These are phyloP conservation scores for Cantharis rufa DNA, from an alignment of 2,888 invertebrate species.

Conservation along the genomic window DNA sequence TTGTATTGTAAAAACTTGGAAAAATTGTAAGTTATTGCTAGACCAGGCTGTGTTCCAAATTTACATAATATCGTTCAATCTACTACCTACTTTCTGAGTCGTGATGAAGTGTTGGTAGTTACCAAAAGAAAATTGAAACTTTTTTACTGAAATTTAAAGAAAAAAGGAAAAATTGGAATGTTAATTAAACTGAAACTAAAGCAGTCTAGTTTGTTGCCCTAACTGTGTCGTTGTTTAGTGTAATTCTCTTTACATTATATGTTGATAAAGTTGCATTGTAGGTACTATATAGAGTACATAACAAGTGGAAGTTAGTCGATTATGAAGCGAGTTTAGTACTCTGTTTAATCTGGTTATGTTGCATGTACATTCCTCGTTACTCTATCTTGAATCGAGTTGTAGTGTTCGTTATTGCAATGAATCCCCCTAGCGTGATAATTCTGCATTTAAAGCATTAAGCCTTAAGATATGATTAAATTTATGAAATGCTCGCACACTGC, in stretches of 20 bases:
- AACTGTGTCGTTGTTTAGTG: background rate
- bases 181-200: background rate
- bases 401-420: constrained; percentile 20
- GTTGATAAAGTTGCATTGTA: constrained; percentile 17
- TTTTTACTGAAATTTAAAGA: background rate
- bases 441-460: constrained; percentile 10
- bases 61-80: background rate
- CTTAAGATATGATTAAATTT: constrained; percentile 8
- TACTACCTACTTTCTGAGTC: background rate
- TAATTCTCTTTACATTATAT: background rate
- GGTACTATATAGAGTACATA: background rate
- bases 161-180: background rate
- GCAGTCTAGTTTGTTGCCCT: background rate
- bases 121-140: background rate
- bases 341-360: constrained; percentile 22
- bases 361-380: constrained; percentile 28
- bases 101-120: background rate
- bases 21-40: no score
- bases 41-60: background rate
- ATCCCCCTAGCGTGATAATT: constrained; percentile 16
- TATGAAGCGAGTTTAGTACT: constrained; percentile 23
- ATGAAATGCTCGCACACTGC: background rate
- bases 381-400: constrained; percentile 17
- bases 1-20: background rate
- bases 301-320: constrained; percentile 21